Evolutionary conservation across 2,888 invertebrate species (phyloP), one percentile per base, ranked within the genome.

Genomic region (Ormyrus labotus): DNA sequence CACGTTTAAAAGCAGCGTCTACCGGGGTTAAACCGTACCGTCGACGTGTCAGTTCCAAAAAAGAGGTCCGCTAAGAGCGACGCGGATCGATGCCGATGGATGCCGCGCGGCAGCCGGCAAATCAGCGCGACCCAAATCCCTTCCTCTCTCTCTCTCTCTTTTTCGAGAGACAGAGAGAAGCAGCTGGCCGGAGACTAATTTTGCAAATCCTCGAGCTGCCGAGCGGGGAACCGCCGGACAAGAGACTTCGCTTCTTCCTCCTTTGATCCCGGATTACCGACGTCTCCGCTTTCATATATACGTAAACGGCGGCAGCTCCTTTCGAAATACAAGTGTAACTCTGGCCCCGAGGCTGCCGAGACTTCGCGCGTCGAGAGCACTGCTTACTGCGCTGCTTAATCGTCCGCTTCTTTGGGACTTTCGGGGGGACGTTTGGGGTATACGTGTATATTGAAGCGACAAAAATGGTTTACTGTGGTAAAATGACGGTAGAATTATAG

Each of bases 191-290:
- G 6, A 5, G 63, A 53, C 78, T 78, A 78, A 78, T 78, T 78
- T 72, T 53, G 57, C 61, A 78, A 72, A 78, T 78, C 78, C 73
- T 10, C 50, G 48, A 48, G 65, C 72, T 72, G 67, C 60, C 45
- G 34, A 55, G 13, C 19, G 45, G 11, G 45, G 11, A 6, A 58
- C 64, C 50, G n/a, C 64, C 65, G 65, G 72, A 64, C 67, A 75
- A 45, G 60, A 50, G 75, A 67, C 67, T 76, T 76, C 75, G 80
- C 73, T 83, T 81, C 82, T 84, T 83, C 80, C 71, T 67, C 71
- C 82, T 82, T 83, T 83, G 83, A 84, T 83, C 82, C 78, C 73
- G 75, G 83, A 84, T 83, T 83, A 83, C 80, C 81, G n/a, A 72
- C 45, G 45, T 70, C 64, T 74, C 73, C 69, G 45, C 79, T 81